A percentile compares a stretch with the other conserved stretches of the same genome.
Conservation (phyloP, 2,113 vertebrate genomes). For the Pluvialis apricaria region DNA sequence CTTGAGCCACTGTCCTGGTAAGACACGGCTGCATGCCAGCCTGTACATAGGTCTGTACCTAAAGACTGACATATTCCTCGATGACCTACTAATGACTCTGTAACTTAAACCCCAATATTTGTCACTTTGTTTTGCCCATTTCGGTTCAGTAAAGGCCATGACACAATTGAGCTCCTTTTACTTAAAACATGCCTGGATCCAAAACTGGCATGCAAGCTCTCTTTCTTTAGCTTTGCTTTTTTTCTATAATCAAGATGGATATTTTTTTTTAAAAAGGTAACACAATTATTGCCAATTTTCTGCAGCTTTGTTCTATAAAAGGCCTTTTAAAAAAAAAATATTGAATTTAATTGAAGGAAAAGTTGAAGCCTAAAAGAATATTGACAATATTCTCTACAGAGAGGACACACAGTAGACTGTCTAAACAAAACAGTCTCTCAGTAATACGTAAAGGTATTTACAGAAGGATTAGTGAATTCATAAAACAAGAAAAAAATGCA, state of each 20-base stretch:
- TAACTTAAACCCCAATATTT: background rate
- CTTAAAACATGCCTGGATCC: background rate
- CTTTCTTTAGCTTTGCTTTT: background rate
- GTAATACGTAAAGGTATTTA: background rate
- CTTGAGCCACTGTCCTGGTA: background rate
- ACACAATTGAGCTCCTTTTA: background rate
- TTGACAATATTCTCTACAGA: background rate
- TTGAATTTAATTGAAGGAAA: background rate
- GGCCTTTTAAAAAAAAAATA: background rate
- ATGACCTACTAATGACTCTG: background rate
- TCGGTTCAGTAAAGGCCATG: background rate
- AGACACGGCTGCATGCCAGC: background rate
- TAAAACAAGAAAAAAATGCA: background rate
- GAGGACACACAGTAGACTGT: background rate
- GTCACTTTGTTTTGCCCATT: background rate
- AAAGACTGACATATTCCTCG: background rate
- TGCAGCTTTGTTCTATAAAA: background rate
- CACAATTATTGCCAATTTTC: background rate
- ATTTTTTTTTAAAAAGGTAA: background rate
- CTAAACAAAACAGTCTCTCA: background rate
- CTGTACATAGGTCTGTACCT: background rate
- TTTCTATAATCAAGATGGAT: background rate
- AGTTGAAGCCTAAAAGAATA: background rate
- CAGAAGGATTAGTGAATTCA: background rate
- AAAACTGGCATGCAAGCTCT: background rate